Evolutionary conservation across 2,888 invertebrate species (phyloP), one percentile per base, ranked within the genome.

Genomic region (Chaetogeoica ovagalla): DNA sequence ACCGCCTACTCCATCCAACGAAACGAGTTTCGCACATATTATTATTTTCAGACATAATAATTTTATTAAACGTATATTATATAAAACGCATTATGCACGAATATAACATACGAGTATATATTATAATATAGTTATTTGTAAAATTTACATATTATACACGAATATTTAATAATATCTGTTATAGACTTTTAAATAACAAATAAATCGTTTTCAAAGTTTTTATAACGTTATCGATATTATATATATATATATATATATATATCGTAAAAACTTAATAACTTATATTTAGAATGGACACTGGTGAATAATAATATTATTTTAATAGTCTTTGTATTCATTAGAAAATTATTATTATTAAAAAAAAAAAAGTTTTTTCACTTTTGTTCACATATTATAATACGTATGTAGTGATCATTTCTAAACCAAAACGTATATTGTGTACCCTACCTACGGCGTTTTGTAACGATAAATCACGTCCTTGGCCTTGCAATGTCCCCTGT

Each of bases 401-500:
- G n/a, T n/a, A n/a, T n/a, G n/a, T 19, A 55, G 23, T 69, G 8
- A 11, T 30, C 11, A 8, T 55, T 69, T 37, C 13, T 52, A 69
- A 15, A 23, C 30, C 8, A 69, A 69, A 55, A 69, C 19, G 55
- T 69, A 30, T 69, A 30, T 30, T 17, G 55, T 74, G 39, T 55
- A 66, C 75, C 57, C 55, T 75, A 43, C 66, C 65, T 66, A 30
- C 43, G 57, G 57, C 66, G 57, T 57, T 57, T 13, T 66, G 30
- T 30, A 75, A 23, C 65, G 66, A 57, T 75, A 4, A 37, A 6
- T 21, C 19, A 60, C 43, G 71, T 60, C 71, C 75, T 75, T 75
- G 75, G 65, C 75, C 75, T 75, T 75, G 75, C 48, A 48, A 43
- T 13, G 11, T 75, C n/a, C n/a, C 65, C 74, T 39, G 57, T 48